Base-by-base conservation (phyloP, 2,113 vertebrate genomes). In the Oxyura jamaicensis region DNA sequence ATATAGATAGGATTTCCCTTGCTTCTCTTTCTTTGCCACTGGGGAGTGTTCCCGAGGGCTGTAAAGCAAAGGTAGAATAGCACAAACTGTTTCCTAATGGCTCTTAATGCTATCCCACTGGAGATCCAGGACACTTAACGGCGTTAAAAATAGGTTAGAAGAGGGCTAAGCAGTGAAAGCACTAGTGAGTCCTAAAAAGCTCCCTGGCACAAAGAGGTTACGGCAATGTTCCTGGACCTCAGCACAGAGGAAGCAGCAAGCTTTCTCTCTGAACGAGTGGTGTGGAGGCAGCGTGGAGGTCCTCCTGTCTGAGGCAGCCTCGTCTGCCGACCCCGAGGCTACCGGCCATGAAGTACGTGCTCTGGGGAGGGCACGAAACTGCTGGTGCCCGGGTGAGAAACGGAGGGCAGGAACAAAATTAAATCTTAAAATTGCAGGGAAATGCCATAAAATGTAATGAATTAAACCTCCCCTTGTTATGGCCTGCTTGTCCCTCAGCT, bases 1-100 rank as follows among this genome's bases (percentile, higher is more conserved):
- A 93, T 94, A 89, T 93, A 95, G 88, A 75, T 68, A 73, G 93
- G 95, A 86, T 94, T 95, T 92, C 95, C 95, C 95, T 86, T 85
- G 92, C 80, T 69, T 69, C 77, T 86, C 92, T 93, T 53, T 81
- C 77, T 84, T 52, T 84, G 88, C 93, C 91, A 87, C 39, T 88
- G 96, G 96, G 86, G 95, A 93, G 69, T 5, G 7, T 75, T 97
- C 91, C 86, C 92, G 62, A 69, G 88, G 86, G 80, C 86, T 90
- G 80, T 81, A 88, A 91, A 89, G 96, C 92, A 93, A 89, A 93
- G 80, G 83, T 93, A n/a, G 82, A 96, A 55, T 23, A 93, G 81
- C 90, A 88, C 66, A 84, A 86, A 89, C 62, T 82, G 66, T 95
- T 93, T 93, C 92, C 86, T 96, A 79, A 82, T 96, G 92, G 92